phyloP scores from a whole-genome alignment of 2,888 invertebrate genomes.

The Oegoconia quadripuncta region DNA sequence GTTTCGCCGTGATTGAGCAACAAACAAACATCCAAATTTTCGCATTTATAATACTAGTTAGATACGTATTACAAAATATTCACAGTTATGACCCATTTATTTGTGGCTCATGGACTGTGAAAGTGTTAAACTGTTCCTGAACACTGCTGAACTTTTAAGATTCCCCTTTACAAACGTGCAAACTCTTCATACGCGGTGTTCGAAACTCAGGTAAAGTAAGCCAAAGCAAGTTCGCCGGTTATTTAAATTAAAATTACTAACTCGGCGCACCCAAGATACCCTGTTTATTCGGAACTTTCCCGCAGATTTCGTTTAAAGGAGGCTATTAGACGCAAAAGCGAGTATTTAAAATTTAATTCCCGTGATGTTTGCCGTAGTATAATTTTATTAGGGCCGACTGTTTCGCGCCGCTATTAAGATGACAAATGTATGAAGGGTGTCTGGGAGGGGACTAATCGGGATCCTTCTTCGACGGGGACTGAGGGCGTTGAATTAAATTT shows the following conservation, averaged over 20 bases:
- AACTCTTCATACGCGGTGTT: not conserved
- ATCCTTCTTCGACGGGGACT: slow-evolving; percentile 5
- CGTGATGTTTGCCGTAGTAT: slow-evolving; percentile 16
- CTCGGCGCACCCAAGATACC: slow-evolving; percentile 9
- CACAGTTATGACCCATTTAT: no score
- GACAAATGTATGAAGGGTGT: slow-evolving; percentile 28
- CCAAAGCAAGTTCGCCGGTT: slow-evolving; percentile 7
- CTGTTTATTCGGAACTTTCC: slow-evolving; percentile 14
- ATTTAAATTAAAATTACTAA: slow-evolving; percentile 16
- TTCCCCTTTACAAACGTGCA: not conserved
- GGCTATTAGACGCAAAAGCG: slow-evolving; percentile 14
- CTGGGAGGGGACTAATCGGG: slow-evolving; percentile 7
- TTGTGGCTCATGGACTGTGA: no score
- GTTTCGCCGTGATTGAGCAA: no score
- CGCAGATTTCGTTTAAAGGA: slow-evolving; percentile 13
- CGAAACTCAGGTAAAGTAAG: slow-evolving; percentile 5
- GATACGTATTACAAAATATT: no score
- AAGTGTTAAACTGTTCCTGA: no score
- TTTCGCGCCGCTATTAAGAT: slow-evolving; percentile 17
- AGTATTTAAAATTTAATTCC: slow-evolving; percentile 18
- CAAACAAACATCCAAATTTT: no score
- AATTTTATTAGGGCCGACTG: slow-evolving; percentile 17
- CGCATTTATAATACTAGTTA: no score
- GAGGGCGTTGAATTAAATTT: not conserved
- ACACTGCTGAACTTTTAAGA: not conserved